Percentiles rank a stretch among this genome's conserved stretches.
These are phyloP conservation scores for Saimiri boliviensis DNA, from an alignment of 2,113 vertebrate genomes.

Conservation along the genomic window DNA sequence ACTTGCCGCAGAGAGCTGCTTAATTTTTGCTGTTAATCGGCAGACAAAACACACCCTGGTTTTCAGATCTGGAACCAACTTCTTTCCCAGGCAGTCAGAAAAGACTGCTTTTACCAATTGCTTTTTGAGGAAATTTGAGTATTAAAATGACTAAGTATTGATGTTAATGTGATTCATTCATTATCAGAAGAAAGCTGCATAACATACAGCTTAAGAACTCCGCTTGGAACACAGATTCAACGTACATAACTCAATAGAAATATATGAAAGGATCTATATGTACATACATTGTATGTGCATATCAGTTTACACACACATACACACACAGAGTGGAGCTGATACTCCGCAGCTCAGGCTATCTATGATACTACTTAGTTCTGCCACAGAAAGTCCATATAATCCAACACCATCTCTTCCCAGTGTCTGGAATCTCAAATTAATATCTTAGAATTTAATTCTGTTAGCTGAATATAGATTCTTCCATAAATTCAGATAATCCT, in stretches of 20 bases:
- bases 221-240: background rate
- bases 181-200: background rate
- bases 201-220: background rate
- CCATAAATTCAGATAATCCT: conserved; percentile 12
- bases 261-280: background rate
- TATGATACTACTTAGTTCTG: background rate
- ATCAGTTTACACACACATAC: background rate
- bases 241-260: background rate
- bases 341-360: background rate
- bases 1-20: background rate
- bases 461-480: background rate
- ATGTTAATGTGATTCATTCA: background rate
- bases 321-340: background rate
- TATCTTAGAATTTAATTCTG: background rate
- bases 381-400: background rate
- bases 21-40: conserved; percentile 5
- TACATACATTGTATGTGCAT: background rate
- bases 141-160: background rate
- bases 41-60: background rate
- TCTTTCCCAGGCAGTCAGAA: background rate
- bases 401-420: background rate
- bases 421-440: background rate
- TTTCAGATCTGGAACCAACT: conserved; percentile 1
- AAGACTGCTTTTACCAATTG: background rate
- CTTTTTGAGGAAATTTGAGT: background rate